Evolutionary conservation across 2,888 invertebrate genomes (phyloP).

Genomic region (Gnatocerus cornutus): DNA sequence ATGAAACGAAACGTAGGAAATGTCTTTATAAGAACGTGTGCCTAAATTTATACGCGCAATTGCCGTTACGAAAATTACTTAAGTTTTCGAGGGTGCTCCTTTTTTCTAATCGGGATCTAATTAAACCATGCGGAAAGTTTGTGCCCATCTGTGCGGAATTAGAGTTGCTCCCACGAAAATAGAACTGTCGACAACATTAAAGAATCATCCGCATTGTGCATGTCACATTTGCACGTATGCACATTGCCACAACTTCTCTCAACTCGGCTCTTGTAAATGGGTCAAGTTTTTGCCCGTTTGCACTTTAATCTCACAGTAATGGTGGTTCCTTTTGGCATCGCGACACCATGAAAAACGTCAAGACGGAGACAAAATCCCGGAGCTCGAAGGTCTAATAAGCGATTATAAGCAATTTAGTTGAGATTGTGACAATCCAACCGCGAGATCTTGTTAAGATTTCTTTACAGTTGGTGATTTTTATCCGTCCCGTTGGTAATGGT

Average conservation of each 20-base stretch:
- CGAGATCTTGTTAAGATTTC: constrained; percentile 66
- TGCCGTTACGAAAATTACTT: constrained; percentile 40
- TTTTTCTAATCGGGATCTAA: constrained; percentile 1
- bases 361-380: constrained; percentile 51
- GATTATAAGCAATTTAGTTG: constrained; percentile 62
- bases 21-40: constrained; percentile 45
- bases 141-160: neutral
- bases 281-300: constrained; percentile 8
- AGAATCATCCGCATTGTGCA: constrained; percentile 8
- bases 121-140: neutral
- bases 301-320: constrained; percentile 2
- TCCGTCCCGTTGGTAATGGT: constrained; percentile 56
- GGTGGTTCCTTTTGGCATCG: neutral
- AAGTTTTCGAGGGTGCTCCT: constrained; percentile 28
- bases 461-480: constrained; percentile 63
- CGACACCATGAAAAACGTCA: constrained; percentile 11
- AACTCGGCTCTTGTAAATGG: constrained; percentile 5
- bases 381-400: constrained; percentile 61
- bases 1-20: constrained; percentile 47
- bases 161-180: neutral
- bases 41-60: constrained; percentile 42
- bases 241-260: neutral
- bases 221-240: constrained; percentile 10
- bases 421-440: constrained; percentile 64
- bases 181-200: constrained; percentile 4